Base-by-base conservation (phyloP, 2,888 invertebrate species). In the Carcina quercana region DNA sequence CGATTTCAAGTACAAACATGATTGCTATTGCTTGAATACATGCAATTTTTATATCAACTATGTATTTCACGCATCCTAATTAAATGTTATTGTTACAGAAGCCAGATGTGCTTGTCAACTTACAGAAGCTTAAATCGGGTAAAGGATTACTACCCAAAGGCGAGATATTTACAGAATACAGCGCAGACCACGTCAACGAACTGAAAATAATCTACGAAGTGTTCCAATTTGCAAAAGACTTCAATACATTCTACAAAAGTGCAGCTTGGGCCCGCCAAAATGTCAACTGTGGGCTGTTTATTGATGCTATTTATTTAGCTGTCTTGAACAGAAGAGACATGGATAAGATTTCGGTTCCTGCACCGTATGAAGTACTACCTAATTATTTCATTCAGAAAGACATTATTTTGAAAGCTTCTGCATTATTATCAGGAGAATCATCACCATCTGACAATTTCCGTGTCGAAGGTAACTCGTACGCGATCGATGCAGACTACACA, bases 291-390 rank as follows among this genome's bases (percentile, higher is more conserved):
- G 86, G 87, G 13, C 54, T 89, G 39, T 91, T 87, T 59, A 64
- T 87, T 1, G 88, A 89, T 52, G 86, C 87, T 12, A 66, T 90
- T 30, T 86, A 87, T 40, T 68, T 87, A 13, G 87, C 88, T 15
- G 59, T 87, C 19, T 50, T 86, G 20, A 86, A 86, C 38, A 87
- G 89, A 38, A 71, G 63, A 25, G 90, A 90, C 39, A 84, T 86
- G 35, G 73, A 76, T 43, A 83, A 82, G 45, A 53, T 91, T 25
- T 83, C 85, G 5, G 42, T 90, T 24, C 91, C 91, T 11, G 86
- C 90, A 0, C 78, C 88, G 1, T 90, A 91, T 52, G 91, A 91
- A 68, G 62, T 91, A 24, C 54, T 87, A 35, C 91, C 91, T 0
- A 87, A 90, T 65, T 86, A 87, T 51, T 91, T 88, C 68, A 84